Evolutionary conservation across 2,888 invertebrate genomes (phyloP).

Genomic region (Tenthredo notha): DNA sequence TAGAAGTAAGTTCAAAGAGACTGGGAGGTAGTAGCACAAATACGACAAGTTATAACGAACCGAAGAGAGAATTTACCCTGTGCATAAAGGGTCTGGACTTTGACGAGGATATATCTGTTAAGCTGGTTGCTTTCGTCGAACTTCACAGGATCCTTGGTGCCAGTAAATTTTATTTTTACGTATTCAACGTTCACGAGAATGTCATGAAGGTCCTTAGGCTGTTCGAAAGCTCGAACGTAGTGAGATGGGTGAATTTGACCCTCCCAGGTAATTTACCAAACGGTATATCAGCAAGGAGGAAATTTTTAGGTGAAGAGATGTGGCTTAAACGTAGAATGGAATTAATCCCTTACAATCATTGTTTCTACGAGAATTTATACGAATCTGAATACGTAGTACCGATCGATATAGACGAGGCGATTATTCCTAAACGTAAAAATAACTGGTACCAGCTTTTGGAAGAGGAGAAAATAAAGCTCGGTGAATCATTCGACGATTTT

Average conservation of each 20-base stretch:
- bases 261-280: conserved; percentile 78
- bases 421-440: conserved; percentile 83
- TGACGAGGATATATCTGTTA: conserved; percentile 82
- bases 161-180: conserved; percentile 84
- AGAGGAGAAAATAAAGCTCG: conserved; percentile 75
- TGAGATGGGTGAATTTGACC: conserved; percentile 71
- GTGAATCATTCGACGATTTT: conserved; percentile 78
- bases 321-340: conserved; percentile 88
- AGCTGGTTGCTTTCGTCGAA: conserved; percentile 87
- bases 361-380: conserved; percentile 86
- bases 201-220: conserved; percentile 81
- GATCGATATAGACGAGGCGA: conserved; percentile 87
- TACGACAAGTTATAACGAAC: not conserved
- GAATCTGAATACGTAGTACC: conserved; percentile 84
- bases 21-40: not conserved
- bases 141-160: conserved; percentile 85
- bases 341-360: conserved; percentile 88
- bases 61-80: conserved; percentile 80
- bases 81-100: conserved; percentile 88
- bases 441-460: conserved; percentile 82
- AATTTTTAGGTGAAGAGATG: conserved; percentile 77
- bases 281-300: conserved; percentile 73
- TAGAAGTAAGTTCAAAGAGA: conserved; percentile 60
- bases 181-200: conserved; percentile 81
- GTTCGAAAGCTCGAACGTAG: conserved; percentile 78